Evolutionary conservation across 2,888 invertebrate genomes (phyloP).

Genomic region (Melipona beecheii): DNA sequence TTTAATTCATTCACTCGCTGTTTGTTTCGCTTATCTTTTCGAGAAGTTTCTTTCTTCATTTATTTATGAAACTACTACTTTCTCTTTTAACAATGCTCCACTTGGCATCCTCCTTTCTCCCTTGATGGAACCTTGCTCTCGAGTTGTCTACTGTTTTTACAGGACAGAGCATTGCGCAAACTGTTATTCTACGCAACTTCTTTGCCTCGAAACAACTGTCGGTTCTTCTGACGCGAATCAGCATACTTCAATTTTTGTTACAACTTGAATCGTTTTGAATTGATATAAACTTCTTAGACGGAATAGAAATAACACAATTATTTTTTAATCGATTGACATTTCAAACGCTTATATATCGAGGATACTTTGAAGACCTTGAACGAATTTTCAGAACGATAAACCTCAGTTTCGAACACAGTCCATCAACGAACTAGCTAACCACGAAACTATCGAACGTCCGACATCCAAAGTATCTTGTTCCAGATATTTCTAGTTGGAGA

Average conservation of each 20-base stretch:
- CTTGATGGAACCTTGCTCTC: background rate
- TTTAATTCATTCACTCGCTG: background rate
- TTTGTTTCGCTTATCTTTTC: background rate
- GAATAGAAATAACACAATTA: background rate
- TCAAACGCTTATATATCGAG: background rate
- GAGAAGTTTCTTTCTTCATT: background rate
- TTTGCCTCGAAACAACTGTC: too few species aligned
- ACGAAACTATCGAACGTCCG: background rate
- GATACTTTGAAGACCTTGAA: background rate
- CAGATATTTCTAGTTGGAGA: background rate
- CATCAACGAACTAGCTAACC: slow-evolving; percentile 1
- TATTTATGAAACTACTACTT: background rate
- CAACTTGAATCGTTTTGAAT: background rate
- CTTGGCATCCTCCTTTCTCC: background rate
- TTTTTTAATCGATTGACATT: background rate
- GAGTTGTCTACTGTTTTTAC: background rate
- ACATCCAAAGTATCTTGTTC: background rate
- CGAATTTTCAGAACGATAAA: background rate
- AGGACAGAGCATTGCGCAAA: background rate
- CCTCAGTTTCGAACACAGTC: background rate
- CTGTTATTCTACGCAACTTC: too few species aligned
- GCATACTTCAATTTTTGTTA: background rate
- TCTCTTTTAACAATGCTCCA: background rate
- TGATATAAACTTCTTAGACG: background rate
- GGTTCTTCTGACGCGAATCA: background rate